Percentiles rank a stretch among this genome's conserved stretches.
Conservation (phyloP, 2,113 vertebrate genomes). For the Ascaphus truei region DNA sequence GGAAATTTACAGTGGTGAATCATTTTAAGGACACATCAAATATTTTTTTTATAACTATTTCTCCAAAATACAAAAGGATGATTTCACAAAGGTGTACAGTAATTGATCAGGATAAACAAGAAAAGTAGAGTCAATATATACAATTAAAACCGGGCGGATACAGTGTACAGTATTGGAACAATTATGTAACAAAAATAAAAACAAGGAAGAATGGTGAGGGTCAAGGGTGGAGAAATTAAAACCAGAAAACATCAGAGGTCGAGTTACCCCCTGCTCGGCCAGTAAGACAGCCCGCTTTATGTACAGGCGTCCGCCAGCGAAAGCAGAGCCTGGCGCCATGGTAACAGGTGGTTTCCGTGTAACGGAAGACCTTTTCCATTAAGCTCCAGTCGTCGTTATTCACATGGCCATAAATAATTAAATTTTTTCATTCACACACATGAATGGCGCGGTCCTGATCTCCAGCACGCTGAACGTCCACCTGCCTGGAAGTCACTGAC, state of each 20-base stretch:
- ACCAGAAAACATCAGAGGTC: neutral
- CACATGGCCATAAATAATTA: slow-evolving; percentile 62
- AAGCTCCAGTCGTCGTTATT: slow-evolving; percentile 49
- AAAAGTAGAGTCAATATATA: neutral
- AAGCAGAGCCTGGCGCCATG: slow-evolving; percentile 44
- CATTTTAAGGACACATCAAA: no score
- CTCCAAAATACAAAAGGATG: no score
- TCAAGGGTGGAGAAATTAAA: neutral
- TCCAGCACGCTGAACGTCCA: slow-evolving; percentile 44
- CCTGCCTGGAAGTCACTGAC: slow-evolving; percentile 45
- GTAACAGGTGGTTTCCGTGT: slow-evolving; percentile 57
- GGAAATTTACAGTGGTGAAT: no score
- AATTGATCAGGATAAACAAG: no score
- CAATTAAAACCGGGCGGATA: neutral
- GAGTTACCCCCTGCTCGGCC: neutral
- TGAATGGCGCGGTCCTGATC: slow-evolving; percentile 51
- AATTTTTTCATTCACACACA: slow-evolving; percentile 61
- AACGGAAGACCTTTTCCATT: slow-evolving; percentile 55
- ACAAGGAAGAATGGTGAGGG: neutral
- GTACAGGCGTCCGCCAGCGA: neutral
- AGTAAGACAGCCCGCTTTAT: neutral
- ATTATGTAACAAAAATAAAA: neutral
- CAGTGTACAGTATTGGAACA: neutral
- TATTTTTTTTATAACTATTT: no score
- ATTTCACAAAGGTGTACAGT: no score